Evolutionary conservation across 2,113 vertebrate species (phyloP), one percentile per base, ranked within the genome.

Genomic region (Ariopsis seemanni): DNA sequence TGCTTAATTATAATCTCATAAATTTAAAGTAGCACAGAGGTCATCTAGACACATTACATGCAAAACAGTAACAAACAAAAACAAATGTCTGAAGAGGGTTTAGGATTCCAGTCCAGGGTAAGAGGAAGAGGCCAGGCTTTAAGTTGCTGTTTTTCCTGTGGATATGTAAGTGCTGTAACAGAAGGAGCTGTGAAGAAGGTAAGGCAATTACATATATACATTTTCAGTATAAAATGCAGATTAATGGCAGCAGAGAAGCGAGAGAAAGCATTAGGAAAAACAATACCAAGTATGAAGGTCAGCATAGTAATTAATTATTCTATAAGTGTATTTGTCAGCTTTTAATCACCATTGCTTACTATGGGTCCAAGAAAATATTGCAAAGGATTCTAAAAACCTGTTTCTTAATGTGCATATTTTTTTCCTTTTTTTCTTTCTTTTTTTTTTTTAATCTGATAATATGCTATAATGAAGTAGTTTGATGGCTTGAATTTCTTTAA

Each of bases 1-100:
- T 77, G 72, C 9, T 77, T 25, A 75, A 75, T 75, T 75, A 75
- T 75, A 75, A 75, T 75, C 72, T 48, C 48, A 11, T 50, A 25
- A 50, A 52, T 77, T 48, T 22, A 74, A 48, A 50, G 18, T 22
- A 74, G 18, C 34, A 52, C 20, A 77, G 48, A 77, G 74, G 53
- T 52, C 42, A 77, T 75, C 42, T 52, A 14, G n/a, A 77, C 20
- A 53, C 48, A 48, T 42, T 77, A n/a, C 25, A 78, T 15, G 57
- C 72, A 63, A 48, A 84, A 58, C 18, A 75, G 30, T 27, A 10
- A n/a, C 25, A 55, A n/a, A 78, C 25, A 27, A 15, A 78, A 78
- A 15, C 5, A 17, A 55, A 78, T 27, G 50, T 53, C 12, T 78
- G 25, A 78, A 78, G 25, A 78, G 1, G 14, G 25, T 78, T 55